phyloP scores from a whole-genome alignment of 2,888 invertebrate genomes.

The Cryptophagus acutangulus region DNA sequence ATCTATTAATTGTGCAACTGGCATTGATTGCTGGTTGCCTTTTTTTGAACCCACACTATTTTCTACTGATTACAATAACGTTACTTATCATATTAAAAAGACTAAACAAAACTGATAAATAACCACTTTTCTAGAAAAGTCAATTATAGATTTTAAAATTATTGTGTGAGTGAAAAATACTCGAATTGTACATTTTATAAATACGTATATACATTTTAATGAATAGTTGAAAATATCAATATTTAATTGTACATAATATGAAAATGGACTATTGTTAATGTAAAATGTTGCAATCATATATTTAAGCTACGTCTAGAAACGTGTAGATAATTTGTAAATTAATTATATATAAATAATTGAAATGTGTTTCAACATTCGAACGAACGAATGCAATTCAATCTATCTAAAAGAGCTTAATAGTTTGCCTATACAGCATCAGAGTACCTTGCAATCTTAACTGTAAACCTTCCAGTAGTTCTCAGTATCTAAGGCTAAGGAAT shows the following conservation, averaged over 20 bases:
- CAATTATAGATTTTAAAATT: conserved; percentile 1
- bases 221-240: not conserved
- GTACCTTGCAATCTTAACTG: too few species aligned
- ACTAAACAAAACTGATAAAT: not conserved
- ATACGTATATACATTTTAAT: not conserved
- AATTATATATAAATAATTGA: not conserved
- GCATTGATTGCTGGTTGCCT: too few species aligned
- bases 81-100: not conserved
- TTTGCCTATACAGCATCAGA: not conserved
- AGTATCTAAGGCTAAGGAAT: too few species aligned
- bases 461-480: too few species aligned
- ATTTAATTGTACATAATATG: not conserved
- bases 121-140: not conserved
- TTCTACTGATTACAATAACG: not conserved
- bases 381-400: not conserved
- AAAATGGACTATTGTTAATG: not conserved
- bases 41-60: too few species aligned
- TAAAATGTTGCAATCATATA: conserved; percentile 1
- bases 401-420: conserved; percentile 1
- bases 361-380: not conserved
- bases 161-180: too few species aligned
- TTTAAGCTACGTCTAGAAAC: not conserved
- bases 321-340: too few species aligned
- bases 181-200: not conserved
- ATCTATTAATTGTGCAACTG: too few species aligned